Evolutionary conservation across 2,888 invertebrate species (phyloP), one percentile per base, ranked within the genome.

Genomic region (Nipponacmea schrenckii): DNA sequence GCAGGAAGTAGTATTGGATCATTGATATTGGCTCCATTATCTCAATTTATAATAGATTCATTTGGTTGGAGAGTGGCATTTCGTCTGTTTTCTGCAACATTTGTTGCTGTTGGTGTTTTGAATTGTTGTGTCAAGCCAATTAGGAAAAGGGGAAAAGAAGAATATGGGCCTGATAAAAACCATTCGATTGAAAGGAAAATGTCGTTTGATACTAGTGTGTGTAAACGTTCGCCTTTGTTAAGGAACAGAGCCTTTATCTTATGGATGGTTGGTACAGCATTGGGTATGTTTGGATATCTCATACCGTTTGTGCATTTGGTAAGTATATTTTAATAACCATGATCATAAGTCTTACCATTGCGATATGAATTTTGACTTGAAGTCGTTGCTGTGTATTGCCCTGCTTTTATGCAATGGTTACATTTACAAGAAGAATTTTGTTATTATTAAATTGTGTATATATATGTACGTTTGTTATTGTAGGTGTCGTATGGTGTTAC

Each of bases 221-320:
- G 80, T 27, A 68, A 75, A 31, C 83, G 84, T 26, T 67, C 83
- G n/a, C 77, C 80, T 50, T 77, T 85, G 12, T 85, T 85, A 83
- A 84, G 84, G 74, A 83, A 83, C 75, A 65, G 80, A 31, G 82
- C 83, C 24, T 85, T 81, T 70, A 72, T 82, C 0, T 65, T 85
- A 39, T 85, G 85, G 85, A 78, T 79, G 1, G 27, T 77, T 2
- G 77, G 82, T 7, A 80, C 83, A n/a, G 73, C 81, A 17, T 71
- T 78, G n/a, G 84, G 80, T 12, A 83, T 83, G 83, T 85, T 85
- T 73, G 85, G 85, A 0, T 84, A 83, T 68, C 83, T 82, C 70
- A 82, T 85, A 46, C 84, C 84, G 1, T 83, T 83, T 65, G 83
- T 85, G 2, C 84, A 84, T 77, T 71, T 85, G 76, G 85, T 85